These are phyloP conservation scores for Zygothrica quintamaculata DNA, from an alignment of 2,888 invertebrate species.

Conservation along the genomic window DNA sequence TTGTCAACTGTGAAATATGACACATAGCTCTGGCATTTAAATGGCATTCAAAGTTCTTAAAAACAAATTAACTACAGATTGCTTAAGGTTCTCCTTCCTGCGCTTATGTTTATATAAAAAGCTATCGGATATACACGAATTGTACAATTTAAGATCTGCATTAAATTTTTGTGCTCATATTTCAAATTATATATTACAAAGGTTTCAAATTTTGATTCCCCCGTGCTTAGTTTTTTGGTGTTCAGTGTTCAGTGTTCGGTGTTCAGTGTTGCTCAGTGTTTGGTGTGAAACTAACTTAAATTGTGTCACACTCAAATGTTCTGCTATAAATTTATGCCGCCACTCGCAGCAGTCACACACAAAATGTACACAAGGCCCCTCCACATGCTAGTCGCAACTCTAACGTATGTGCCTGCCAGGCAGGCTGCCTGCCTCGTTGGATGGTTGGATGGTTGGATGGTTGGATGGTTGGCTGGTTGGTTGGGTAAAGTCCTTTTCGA, in stretches of 20 bases:
- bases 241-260: slow-evolving; percentile 54
- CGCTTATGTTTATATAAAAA: slow-evolving; percentile 6
- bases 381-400: not conserved
- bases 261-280: slow-evolving; percentile 57
- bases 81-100: slow-evolving; percentile 6
- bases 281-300: slow-evolving; percentile 80
- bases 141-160: no score
- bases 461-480: slow-evolving; percentile 35
- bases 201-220: no score
- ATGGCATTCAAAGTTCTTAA: slow-evolving; percentile 55
- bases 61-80: slow-evolving; percentile 59
- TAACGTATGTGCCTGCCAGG: slow-evolving; percentile 57
- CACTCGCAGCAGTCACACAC: slow-evolving; percentile 54
- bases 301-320: slow-evolving; percentile 82
- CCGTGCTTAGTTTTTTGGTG: slow-evolving; percentile 13
- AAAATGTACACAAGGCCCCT: slow-evolving; percentile 8
- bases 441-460: slow-evolving; percentile 16
- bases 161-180: no score
- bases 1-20: slow-evolving; percentile 67
- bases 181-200: no score
- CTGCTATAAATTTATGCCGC: slow-evolving; percentile 73
- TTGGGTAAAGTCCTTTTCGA: slow-evolving; percentile 44
- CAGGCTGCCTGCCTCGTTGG: slow-evolving; percentile 14
- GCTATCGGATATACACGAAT: no score
- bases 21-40: slow-evolving; percentile 59